Evolutionary conservation across 2,888 invertebrate species (phyloP), one percentile per base, ranked within the genome.

Genomic region (Acleris sparsana): DNA sequence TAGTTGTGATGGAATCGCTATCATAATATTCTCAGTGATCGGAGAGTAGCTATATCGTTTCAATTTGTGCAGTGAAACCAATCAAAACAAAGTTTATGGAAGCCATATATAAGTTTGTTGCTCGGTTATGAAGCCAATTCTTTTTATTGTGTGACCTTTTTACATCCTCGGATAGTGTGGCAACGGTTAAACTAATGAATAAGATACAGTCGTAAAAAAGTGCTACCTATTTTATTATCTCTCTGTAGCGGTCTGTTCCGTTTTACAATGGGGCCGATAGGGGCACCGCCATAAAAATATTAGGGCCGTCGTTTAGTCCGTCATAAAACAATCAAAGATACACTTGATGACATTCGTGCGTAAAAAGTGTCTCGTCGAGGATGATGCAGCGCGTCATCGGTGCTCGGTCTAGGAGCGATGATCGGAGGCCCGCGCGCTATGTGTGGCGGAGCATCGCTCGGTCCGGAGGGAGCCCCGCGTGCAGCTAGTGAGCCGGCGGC

Each of bases 221-320:
- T 71, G 73, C 80, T 82, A 80, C 83, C 80, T 76, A 80, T 83
- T 87, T 85, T 84, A 83, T 84, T 78, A 77, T 66, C 66, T 66
- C 62, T 62, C 9, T 22, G 46, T 56, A 66, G 62, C 43, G 53
- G 66, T 62, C 62, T 56, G 62, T 66, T 80, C 80, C 79, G 74
- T 78, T 89, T 86, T 85, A 91, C 87, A 89, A 92, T 92, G 92
- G 87, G 86, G 82, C 86, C 86, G 76, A 83, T 84, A 87, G 79
- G 87, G 85, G 92, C 89, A 83, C 91, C 92, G 80, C 91, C 91
- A 91, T 92, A 92, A 92, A 92, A 80, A 79, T 83, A 84, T 76
- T 75, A 75, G 70, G 69, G 79, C 79, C 73, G 75, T 85, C 76
- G 79, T 83, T 80, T 77, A 77, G 74, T 71, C 74, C 76, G 79